These are phyloP conservation scores for Drosophila hydei DNA, from an alignment of 1,140 invertebrate genomes.

Conservation along the genomic window DNA sequence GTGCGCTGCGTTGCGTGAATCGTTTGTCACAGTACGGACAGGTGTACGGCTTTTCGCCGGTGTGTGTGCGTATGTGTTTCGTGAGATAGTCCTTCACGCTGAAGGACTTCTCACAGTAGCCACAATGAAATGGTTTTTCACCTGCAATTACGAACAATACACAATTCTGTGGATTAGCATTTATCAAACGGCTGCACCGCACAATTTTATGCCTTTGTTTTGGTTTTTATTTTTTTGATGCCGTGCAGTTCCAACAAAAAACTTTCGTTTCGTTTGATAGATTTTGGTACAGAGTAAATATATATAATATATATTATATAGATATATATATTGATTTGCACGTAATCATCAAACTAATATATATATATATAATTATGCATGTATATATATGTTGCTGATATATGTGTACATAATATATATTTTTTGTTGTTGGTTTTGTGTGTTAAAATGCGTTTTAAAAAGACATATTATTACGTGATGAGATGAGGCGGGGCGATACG, in stretches of 20 bases:
- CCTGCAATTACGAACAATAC: slow-evolving; percentile 65
- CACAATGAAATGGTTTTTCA: slow-evolving; percentile 81
- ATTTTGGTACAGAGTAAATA: slow-evolving; percentile 65
- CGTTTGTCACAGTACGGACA: slow-evolving; percentile 83
- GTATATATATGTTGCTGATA: slow-evolving; percentile 38
- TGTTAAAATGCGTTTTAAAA: slow-evolving; percentile 72
- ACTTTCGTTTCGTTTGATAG: slow-evolving; percentile 63
- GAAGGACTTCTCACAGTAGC: slow-evolving; percentile 82
- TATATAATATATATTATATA: slow-evolving; percentile 49
- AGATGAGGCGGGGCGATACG: slow-evolving; percentile 81
- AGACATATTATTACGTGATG: slow-evolving; percentile 81
- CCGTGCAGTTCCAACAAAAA: slow-evolving; percentile 72
- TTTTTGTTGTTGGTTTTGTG: slow-evolving; percentile 36
- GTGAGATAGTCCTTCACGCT: slow-evolving; percentile 83
- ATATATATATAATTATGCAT: slow-evolving; percentile 23
- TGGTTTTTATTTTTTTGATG: slow-evolving; percentile 35
- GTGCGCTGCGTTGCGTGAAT: slow-evolving; percentile 80
- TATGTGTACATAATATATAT: slow-evolving; percentile 45
- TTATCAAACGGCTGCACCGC: slow-evolving; percentile 30
- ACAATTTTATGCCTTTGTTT: slow-evolving; percentile 11
- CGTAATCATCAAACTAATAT: slow-evolving; percentile 46
- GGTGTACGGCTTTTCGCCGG: slow-evolving; percentile 81
- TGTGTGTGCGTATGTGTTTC: slow-evolving; percentile 83
- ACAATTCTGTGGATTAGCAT: slow-evolving; percentile 58
- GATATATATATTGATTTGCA: slow-evolving; percentile 46